phyloP scores from a whole-genome alignment of 2,113 vertebrate genomes.

The Madoqua kirkii region DNA sequence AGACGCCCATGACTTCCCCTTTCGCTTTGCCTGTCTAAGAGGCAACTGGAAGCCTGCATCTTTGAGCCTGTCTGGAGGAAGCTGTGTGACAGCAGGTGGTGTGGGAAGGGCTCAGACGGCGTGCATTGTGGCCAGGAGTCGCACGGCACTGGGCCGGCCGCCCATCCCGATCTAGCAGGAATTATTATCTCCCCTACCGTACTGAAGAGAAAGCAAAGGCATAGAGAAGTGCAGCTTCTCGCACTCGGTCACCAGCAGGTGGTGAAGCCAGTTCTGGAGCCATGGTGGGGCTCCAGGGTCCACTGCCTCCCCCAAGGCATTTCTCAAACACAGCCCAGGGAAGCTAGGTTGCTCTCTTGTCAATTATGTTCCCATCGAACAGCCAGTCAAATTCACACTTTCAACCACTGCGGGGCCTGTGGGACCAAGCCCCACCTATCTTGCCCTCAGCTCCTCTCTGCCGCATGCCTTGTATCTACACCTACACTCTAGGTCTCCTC shows the following conservation, averaged over 20 bases:
- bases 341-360: background rate
- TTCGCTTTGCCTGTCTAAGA: background rate
- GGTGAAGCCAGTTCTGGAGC: background rate
- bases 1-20: background rate
- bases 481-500: background rate
- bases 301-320: too few species aligned
- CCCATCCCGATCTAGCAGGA: fast-evolving
- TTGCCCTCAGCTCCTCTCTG: background rate
- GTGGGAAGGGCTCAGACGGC: background rate
- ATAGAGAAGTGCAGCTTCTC: background rate
- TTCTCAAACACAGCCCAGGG: background rate
- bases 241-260: background rate
- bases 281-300: background rate
- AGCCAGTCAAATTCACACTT: too few species aligned
- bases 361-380: fast-evolving
- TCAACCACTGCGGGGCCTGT: fast-evolving
- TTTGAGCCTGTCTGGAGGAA: background rate
- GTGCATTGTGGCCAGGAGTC: fast-evolving
- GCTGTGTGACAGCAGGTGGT: background rate
- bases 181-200: background rate
- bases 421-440: background rate
- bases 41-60: background rate
- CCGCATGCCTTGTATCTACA: too few species aligned
- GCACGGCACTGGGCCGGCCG: background rate
- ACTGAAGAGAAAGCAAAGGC: background rate